Evolutionary conservation across 2,888 invertebrate species (phyloP), one percentile per base, ranked within the genome.

Genomic region (Dione juno): DNA sequence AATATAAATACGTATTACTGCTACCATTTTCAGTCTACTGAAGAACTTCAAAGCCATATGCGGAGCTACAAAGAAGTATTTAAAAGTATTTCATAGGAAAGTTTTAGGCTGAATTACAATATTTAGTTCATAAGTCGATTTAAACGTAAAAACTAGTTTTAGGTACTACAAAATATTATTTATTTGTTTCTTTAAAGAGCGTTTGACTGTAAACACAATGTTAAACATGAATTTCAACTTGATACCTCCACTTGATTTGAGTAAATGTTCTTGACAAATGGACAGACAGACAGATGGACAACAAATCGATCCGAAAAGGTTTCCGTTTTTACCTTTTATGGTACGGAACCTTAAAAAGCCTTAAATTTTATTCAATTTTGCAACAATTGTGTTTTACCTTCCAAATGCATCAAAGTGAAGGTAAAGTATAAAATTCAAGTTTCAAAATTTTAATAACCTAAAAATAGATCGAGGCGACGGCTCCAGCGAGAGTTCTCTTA

Each of bases 361-460:
- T 28, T 28, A 28, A 28, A 28, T 28, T 2, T 5, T 3, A 28
- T 28, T 28, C 28, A 28, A 28, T 3, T 3, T 3, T 28, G 28
- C 28, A 28, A 28, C 5, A 2, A 28, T 28, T 28, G n/a, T n/a
- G n/a, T n/a, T 28, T 28, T 7, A 50, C 48, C 16, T 10, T 16
- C 10, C 2, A 14, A n/a, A 45, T n/a, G n/a, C 14, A 45, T 16
- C 8, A 7, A 7, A 11, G 6, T 11, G 11, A 50, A 50, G 16
- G 19, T 50, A 50, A 13, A 50, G 6, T 19, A 21, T 10, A 54
- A 7, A 6, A 37, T 16, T 6, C 16, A 16, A 16, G 57, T 11
- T 16, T 11, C 7, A 11, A 37, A 57, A 57, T 57, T 57, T 57
- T 57, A 40, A 57, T 57, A 57, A 57, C 11, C 37, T 16, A 57